Percentiles rank a stretch among this genome's conserved stretches.
phyloP scores from a whole-genome alignment of 2,888 invertebrate genomes.

The Diloba caeruleocephala region DNA sequence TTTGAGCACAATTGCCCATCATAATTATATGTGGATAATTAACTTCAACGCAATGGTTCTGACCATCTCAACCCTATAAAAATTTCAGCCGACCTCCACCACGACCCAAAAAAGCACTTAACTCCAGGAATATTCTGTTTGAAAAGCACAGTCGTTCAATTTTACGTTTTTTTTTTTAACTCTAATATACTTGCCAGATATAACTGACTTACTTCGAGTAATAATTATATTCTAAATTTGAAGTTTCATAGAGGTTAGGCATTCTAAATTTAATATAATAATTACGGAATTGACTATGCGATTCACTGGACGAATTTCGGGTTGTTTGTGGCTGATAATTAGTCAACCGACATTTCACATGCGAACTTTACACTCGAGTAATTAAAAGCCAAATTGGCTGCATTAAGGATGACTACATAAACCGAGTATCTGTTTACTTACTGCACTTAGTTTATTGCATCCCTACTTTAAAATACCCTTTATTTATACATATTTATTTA shows the following conservation, averaged over 20 bases:
- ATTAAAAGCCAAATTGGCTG: too few species aligned
- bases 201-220: conserved; percentile 7
- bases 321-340: conserved; percentile 7
- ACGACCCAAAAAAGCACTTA: conserved; percentile 23
- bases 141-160: conserved; percentile 18
- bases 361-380: too few species aligned
- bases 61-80: conserved; percentile 16
- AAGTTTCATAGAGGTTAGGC: conserved; percentile 20
- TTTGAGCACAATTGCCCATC: not conserved
- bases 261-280: conserved; percentile 6
- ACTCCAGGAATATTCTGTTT: conserved; percentile 31
- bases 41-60: not conserved
- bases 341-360: too few species aligned
- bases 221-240: conserved; percentile 35
- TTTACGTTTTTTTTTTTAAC: conserved; percentile 11
- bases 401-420: too few species aligned
- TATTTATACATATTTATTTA: too few species aligned
- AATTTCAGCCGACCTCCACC: conserved; percentile 20
- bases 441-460: too few species aligned
- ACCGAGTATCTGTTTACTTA: too few species aligned
- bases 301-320: not conserved
- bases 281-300: conserved; percentile 1
- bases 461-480: too few species aligned
- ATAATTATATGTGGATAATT: conserved; percentile 14
- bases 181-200: conserved; percentile 21